Evolutionary conservation across 1,140 invertebrate species (phyloP).

Genomic region (Bombus consobrinus): DNA sequence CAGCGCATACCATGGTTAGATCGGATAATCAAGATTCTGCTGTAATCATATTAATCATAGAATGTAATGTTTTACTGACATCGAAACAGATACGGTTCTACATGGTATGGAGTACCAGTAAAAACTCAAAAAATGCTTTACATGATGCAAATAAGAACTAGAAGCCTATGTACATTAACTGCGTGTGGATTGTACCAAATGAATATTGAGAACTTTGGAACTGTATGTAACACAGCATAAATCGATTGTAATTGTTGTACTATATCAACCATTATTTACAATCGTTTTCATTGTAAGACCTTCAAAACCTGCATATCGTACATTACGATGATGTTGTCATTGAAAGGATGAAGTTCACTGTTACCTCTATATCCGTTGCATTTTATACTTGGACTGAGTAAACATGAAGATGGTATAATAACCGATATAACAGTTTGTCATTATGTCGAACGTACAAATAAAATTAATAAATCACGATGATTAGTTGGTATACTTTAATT

Average conservation of each 20-base stretch:
- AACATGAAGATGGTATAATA: not conserved
- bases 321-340: constrained; percentile 4
- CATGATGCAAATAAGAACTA: constrained; percentile 4
- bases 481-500: not conserved
- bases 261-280: no score
- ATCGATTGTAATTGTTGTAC: no score
- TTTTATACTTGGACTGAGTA: not conserved
- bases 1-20: no score
- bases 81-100: not conserved
- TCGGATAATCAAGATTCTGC: no score
- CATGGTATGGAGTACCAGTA: not conserved
- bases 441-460: not conserved
- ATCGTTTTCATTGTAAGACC: not conserved
- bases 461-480: not conserved
- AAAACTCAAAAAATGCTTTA: not conserved
- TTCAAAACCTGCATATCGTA: constrained; percentile 27
- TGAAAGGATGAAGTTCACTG: not conserved
- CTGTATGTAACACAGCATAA: not conserved
- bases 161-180: not conserved
- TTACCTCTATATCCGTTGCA: not conserved
- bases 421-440: not conserved
- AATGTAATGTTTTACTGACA: not conserved
- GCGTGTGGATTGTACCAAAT: constrained; percentile 11
- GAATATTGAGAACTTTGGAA: constrained; percentile 21
- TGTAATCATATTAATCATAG: not conserved